phyloP scores from a whole-genome alignment of 1,140 invertebrate genomes.

The Drosophila paulistorum region DNA sequence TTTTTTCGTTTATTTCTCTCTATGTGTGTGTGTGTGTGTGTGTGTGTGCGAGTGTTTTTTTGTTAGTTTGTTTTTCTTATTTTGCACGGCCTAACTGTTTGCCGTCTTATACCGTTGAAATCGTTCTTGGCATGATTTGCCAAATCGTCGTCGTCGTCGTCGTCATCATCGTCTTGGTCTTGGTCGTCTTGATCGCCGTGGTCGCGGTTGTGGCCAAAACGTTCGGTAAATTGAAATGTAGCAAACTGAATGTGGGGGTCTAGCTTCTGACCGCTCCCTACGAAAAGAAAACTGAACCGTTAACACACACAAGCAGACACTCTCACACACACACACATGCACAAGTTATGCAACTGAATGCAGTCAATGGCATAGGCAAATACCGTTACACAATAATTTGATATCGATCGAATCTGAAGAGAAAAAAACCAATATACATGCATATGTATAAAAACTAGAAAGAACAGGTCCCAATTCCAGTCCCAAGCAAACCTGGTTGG shows the following conservation, averaged over 20 bases:
- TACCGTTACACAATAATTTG: slow-evolving; percentile 55
- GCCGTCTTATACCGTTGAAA: slow-evolving; percentile 63
- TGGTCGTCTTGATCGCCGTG: too few relatives aligned
- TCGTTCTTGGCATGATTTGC: slow-evolving; percentile 65
- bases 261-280: slow-evolving; percentile 11
- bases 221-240: slow-evolving; percentile 18
- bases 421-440: too few relatives aligned
- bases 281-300: slow-evolving; percentile 13
- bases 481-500: slow-evolving; percentile 12
- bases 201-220: slow-evolving; percentile 6
- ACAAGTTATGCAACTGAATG: slow-evolving; percentile 23
- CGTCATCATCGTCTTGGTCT: background rate
- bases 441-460: slow-evolving; percentile 19
- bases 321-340: background rate
- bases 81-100: slow-evolving; percentile 77
- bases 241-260: background rate
- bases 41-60: slow-evolving; percentile 16
- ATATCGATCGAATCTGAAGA: slow-evolving; percentile 45
- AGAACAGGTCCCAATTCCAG: slow-evolving; percentile 43
- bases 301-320: background rate
- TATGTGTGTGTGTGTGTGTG: background rate
- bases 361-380: background rate
- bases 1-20: slow-evolving; percentile 47
- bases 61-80: slow-evolving; percentile 39
- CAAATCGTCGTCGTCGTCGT: slow-evolving; percentile 11